Conservation (phyloP, 2,797 vertebrate species). For the Propithecus deckenii region DNA sequence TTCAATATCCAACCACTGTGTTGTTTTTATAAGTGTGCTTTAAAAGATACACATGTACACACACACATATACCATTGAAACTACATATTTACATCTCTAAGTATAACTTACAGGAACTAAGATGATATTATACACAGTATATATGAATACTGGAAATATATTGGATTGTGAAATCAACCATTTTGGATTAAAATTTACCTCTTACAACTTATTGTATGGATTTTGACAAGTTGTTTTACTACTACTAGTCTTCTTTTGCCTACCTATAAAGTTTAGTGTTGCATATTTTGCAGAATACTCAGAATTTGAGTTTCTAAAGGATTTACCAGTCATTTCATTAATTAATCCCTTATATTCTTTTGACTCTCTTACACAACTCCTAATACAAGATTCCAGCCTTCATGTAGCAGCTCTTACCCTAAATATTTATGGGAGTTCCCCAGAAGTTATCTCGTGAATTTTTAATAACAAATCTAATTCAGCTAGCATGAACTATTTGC, state of each 20-base stretch:
- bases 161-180: background rate
- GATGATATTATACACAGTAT: background rate
- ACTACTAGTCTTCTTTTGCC: background rate
- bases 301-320: background rate
- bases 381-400: background rate
- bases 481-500: background rate
- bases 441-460: background rate
- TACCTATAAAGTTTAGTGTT: background rate
- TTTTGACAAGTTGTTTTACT: background rate
- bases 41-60: background rate
- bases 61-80: conserved; percentile 57
- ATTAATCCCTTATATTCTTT: background rate
- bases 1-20: background rate
- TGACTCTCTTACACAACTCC: background rate
- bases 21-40: background rate
- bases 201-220: background rate
- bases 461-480: background rate
- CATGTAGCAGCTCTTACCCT: background rate
- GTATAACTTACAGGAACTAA: background rate
- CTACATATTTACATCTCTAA: background rate
- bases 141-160: background rate
- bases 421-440: background rate
- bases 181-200: background rate
- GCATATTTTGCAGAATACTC: background rate
- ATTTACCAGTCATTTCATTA: background rate